Evolutionary conservation across 2,113 vertebrate species (phyloP).

Genomic region (Vulpes lagopus): DNA sequence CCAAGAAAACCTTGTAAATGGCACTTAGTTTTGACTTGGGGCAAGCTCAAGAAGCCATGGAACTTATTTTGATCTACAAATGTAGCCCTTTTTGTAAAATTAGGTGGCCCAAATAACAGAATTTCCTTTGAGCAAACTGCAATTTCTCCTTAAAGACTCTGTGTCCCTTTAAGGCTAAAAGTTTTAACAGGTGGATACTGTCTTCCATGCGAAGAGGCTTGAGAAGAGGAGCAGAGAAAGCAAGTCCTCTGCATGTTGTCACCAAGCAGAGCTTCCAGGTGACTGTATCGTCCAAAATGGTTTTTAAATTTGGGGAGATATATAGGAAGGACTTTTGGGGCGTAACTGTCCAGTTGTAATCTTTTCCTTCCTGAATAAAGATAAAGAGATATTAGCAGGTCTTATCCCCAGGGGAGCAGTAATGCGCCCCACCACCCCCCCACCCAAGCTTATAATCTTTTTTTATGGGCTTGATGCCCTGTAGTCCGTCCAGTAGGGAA

Average conservation of each 20-base stretch:
- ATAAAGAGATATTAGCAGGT: background rate
- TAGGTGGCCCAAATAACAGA: background rate
- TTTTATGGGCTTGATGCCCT: background rate
- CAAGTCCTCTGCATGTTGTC: background rate
- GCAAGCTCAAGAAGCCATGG: background rate
- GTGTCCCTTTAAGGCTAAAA: background rate
- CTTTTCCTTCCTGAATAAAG: background rate
- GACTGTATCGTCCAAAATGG: background rate
- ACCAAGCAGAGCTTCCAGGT: background rate
- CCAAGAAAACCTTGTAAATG: background rate
- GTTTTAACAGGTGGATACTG: background rate
- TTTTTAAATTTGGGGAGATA: background rate
- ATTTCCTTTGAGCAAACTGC: background rate
- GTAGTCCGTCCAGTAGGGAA: background rate
- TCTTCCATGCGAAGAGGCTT: background rate
- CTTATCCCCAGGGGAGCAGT: background rate
- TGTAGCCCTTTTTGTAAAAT: background rate
- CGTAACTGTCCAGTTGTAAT: background rate
- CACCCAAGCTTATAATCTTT: background rate
- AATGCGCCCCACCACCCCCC: too few relatives aligned
- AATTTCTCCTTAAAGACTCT: background rate
- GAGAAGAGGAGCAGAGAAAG: too few relatives aligned
- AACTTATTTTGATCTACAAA: background rate
- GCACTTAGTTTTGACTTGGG: background rate
- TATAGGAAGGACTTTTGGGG: background rate